Evolutionary conservation across 2,797 vertebrate genomes (phyloP).

Genomic region (Tangara arthus): DNA sequence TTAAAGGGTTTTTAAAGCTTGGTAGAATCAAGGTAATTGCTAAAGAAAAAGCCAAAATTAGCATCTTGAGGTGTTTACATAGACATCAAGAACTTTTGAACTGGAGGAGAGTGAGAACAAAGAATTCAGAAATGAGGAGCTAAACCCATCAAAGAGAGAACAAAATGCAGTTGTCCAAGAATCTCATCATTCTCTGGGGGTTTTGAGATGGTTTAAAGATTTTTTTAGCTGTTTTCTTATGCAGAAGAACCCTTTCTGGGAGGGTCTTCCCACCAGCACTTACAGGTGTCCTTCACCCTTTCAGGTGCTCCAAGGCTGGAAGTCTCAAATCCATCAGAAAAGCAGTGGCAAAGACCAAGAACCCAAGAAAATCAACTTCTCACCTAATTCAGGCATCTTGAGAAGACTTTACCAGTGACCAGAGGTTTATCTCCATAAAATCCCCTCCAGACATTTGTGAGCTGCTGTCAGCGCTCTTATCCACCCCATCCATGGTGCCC

Average conservation of each 20-base stretch:
- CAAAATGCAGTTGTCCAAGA: background rate
- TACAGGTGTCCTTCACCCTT: background rate
- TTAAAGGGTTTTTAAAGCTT: background rate
- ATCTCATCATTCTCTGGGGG: rapidly evolving
- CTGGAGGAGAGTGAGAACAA: background rate
- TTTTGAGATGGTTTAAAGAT: background rate
- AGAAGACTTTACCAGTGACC: background rate
- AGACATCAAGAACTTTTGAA: background rate
- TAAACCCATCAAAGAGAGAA: background rate
- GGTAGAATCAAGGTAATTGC: background rate
- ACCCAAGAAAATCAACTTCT: background rate
- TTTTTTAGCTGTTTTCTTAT: background rate
- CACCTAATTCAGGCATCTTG: background rate
- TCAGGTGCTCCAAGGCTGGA: background rate
- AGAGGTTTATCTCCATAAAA: background rate
- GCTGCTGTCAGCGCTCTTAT: background rate
- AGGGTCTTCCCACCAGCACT: background rate
- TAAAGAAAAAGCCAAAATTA: background rate
- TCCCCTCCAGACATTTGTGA: background rate
- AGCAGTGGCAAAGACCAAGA: background rate
- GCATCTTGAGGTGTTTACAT: background rate
- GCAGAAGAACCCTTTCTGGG: background rate
- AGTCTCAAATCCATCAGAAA: background rate
- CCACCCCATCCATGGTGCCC: rapidly evolving
- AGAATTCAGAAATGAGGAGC: background rate